These are phyloP conservation scores for Gambusia holbrooki DNA, from an alignment of 2,113 vertebrate genomes.

Conservation along the genomic window DNA sequence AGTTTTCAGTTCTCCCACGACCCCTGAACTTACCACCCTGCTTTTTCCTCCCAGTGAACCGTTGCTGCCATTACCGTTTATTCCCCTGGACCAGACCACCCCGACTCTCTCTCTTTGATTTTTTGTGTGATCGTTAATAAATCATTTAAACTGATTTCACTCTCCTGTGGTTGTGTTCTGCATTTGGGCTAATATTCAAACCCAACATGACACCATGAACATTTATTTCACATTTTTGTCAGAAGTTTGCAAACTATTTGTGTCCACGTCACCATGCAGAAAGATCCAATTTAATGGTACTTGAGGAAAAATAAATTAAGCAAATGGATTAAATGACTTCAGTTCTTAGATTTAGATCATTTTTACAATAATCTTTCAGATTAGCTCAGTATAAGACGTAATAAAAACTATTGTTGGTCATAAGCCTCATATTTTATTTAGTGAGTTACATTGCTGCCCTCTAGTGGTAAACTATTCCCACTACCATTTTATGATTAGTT, in stretches of 20 bases:
- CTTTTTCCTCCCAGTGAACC: no score
- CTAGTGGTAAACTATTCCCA: conserved; percentile 12
- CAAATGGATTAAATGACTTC: not conserved
- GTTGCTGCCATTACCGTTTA: no score
- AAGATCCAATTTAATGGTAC: not conserved
- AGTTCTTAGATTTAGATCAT: not conserved
- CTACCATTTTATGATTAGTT: not conserved
- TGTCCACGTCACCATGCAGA: not conserved
- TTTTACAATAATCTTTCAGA: not conserved
- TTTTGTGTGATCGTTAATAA: no score
- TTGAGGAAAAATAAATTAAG: not conserved
- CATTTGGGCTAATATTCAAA: no score
- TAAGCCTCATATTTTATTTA: no score
- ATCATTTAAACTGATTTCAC: no score
- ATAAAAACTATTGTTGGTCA: not conserved
- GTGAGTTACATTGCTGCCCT: conserved; percentile 21
- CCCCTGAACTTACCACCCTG: no score
- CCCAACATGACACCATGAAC: not conserved
- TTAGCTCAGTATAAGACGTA: not conserved
- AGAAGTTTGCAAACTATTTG: not conserved
- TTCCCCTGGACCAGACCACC: no score
- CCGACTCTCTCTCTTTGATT: no score
- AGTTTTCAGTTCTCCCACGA: no score
- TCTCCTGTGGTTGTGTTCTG: no score
- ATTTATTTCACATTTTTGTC: not conserved